Conservation (phyloP, 2,113 vertebrate species). For the Athene cunicularia region DNA sequence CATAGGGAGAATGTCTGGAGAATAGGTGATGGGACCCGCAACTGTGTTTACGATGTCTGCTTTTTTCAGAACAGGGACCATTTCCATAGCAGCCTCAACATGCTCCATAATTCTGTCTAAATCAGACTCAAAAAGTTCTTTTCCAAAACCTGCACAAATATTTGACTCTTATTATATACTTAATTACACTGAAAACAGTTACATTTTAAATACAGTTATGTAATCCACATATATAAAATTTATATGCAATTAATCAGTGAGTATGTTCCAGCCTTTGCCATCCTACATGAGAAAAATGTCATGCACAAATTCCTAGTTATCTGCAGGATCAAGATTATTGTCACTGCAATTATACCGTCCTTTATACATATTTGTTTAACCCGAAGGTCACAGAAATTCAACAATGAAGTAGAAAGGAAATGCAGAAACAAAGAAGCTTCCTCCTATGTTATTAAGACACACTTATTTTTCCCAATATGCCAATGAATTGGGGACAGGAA, state of each 20-base stretch:
- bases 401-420: background rate
- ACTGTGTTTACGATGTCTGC: slow-evolving; percentile 92
- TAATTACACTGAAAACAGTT: background rate
- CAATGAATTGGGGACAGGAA: background rate
- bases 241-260: background rate
- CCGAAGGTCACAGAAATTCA: slow-evolving; percentile 8
- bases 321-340: background rate
- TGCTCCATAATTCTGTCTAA: slow-evolving; percentile 95
- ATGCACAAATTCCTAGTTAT: background rate
- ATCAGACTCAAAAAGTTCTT: slow-evolving; percentile 97
- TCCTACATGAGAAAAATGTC: background rate
- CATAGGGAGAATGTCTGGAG: slow-evolving; percentile 96
- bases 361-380: slow-evolving; percentile 39
- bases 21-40: slow-evolving; percentile 96
- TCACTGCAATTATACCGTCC: background rate
- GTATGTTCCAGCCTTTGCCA: background rate
- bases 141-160: slow-evolving; percentile 88
- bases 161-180: background rate
- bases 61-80: slow-evolving; percentile 89
- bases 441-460: background rate
- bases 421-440: background rate
- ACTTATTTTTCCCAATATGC: background rate
- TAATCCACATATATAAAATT: background rate
- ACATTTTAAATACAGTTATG: background rate
- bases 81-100: slow-evolving; percentile 93